Conservation (phyloP, 23 tunicate genomes). For the Ascidia mentula region DNA sequence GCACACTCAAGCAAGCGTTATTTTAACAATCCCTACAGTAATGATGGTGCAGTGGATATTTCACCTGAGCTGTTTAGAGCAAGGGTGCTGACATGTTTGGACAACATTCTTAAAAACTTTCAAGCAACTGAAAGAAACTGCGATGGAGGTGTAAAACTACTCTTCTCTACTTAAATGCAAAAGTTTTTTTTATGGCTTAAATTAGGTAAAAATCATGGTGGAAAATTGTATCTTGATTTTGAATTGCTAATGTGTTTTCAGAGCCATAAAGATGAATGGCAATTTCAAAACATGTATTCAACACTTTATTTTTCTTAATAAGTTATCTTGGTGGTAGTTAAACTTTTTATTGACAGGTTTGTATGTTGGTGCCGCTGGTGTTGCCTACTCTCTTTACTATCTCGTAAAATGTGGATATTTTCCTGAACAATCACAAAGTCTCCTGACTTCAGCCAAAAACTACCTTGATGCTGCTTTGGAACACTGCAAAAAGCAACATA, state of each 20-base stretch:
- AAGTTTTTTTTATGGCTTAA: too few relatives aligned
- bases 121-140: background rate
- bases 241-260: too few relatives aligned
- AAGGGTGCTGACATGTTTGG: background rate
- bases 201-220: too few relatives aligned
- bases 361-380: conserved; percentile 46
- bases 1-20: background rate
- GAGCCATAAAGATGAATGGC: too few relatives aligned
- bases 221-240: too few relatives aligned
- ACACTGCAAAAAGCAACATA: background rate
- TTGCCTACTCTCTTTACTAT: conserved; percentile 33
- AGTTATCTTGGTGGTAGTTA: too few relatives aligned
- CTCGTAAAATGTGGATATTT: conserved; percentile 29
- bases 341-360: conserved; percentile 23
- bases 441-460: conserved; percentile 19
- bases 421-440: conserved; percentile 25
- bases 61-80: background rate
- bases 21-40: conserved; percentile 4
- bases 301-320: too few relatives aligned
- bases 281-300: too few relatives aligned
- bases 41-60: background rate
- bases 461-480: conserved; percentile 34
- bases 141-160: conserved; percentile 10
- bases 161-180: too few relatives aligned
- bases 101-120: conserved; percentile 8